These are phyloP conservation scores for Anarhynchus alexandrinus DNA, from an alignment of 2,113 vertebrate species.

Conservation along the genomic window DNA sequence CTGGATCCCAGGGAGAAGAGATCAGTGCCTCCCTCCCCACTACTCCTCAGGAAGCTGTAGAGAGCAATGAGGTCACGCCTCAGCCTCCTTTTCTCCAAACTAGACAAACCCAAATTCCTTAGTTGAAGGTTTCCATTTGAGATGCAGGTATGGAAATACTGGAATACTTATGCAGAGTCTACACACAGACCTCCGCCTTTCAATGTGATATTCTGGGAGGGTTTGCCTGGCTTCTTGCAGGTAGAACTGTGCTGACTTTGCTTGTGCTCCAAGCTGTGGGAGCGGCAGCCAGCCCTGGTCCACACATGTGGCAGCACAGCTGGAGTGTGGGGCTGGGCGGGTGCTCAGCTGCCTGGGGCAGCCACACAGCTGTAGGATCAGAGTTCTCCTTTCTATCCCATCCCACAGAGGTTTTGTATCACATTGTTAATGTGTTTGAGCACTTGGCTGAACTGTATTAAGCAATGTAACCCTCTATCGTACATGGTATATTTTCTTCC, in stretches of 20 bases:
- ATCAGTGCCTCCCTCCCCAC: not conserved
- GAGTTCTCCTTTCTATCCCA: not conserved
- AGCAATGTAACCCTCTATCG: fast-evolving
- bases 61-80: not conserved
- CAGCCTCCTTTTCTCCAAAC: not conserved
- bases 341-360: not conserved
- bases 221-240: not conserved
- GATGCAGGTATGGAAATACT: not conserved
- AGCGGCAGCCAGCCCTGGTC: not conserved
- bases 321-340: fast-evolving
- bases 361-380: not conserved
- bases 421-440: not conserved
- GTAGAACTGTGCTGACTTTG: not conserved
- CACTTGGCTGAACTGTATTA: not conserved
- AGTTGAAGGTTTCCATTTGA: not conserved
- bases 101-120: not conserved
- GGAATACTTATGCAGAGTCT: not conserved
- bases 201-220: fast-evolving
- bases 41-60: not conserved
- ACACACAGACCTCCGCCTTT: not conserved
- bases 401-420: not conserved
- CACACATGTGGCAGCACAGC: not conserved
- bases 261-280: not conserved
- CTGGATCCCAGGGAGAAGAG: not conserved
- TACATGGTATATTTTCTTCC: not conserved